Evolutionary conservation across 2,888 invertebrate genomes (phyloP).

Genomic region (Drosophila anomalata): DNA sequence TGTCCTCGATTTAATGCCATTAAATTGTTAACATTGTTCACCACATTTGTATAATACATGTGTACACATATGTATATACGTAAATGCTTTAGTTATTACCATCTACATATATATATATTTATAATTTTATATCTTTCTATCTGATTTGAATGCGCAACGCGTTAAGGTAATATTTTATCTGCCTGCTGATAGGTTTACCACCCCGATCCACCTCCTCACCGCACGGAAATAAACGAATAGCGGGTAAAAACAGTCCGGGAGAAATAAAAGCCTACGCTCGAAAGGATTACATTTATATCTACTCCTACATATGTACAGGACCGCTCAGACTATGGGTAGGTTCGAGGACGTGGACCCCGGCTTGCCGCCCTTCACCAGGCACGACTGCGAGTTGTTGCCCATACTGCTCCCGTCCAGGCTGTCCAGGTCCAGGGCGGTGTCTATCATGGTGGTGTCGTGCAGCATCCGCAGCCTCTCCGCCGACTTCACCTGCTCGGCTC

Average conservation of each 20-base stretch:
- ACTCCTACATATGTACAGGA: slow-evolving; percentile 37
- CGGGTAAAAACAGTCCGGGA: slow-evolving; percentile 4
- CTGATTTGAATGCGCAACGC: slow-evolving; percentile 68
- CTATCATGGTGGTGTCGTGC: slow-evolving; percentile 95
- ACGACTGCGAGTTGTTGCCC: slow-evolving; percentile 88
- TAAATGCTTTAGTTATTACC: slow-evolving; percentile 39
- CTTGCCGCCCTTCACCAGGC: slow-evolving; percentile 85
- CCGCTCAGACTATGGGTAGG: slow-evolving; percentile 63
- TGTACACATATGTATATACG: slow-evolving; percentile 41
- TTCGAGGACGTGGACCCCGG: slow-evolving; percentile 19
- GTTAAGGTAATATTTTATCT: slow-evolving; percentile 76
- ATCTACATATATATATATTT: slow-evolving; percentile 36
- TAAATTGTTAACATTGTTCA: slow-evolving; percentile 78
- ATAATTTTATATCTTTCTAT: slow-evolving; percentile 38
- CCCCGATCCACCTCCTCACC: slow-evolving; percentile 25
- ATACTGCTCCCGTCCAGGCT: slow-evolving; percentile 91
- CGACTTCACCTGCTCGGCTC: slow-evolving; percentile 78
- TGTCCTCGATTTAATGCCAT: slow-evolving; percentile 68
- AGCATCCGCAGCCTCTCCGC: slow-evolving; percentile 90
- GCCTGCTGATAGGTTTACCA: slow-evolving; percentile 64
- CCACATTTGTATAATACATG: slow-evolving; percentile 68
- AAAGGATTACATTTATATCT: slow-evolving; percentile 24
- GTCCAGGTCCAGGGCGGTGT: slow-evolving; percentile 94
- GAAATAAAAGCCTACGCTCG: slow-evolving; percentile 16
- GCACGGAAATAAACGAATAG: slow-evolving; percentile 20